A percentile compares a stretch with the other conserved stretches of the same genome.
Conservation (phyloP, 2,113 vertebrate genomes). For the Callithrix jacchus region DNA sequence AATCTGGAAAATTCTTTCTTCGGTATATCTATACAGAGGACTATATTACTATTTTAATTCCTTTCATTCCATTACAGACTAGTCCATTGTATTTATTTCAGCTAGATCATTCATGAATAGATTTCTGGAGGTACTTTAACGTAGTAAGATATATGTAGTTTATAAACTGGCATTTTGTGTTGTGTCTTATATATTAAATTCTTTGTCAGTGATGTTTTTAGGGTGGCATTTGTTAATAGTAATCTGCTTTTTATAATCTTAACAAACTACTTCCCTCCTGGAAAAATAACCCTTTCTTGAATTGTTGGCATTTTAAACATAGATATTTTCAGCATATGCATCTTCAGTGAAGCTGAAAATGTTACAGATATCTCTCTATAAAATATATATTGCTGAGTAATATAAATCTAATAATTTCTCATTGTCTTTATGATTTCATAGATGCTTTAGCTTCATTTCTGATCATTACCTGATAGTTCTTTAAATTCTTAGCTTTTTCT, state of each 20-base stretch:
- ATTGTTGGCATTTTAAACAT: constrained; percentile 19
- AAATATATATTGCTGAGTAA: background rate
- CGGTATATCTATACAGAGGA: background rate
- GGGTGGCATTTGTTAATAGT: background rate
- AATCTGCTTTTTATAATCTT: background rate
- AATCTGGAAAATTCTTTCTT: background rate
- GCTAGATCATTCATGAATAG: background rate
- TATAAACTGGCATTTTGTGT: background rate
- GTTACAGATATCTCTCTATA: background rate
- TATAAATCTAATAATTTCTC: constrained; percentile 11
- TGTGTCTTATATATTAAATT: background rate
- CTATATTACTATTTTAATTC: constrained; percentile 8
- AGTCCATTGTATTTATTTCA: constrained; percentile 15
- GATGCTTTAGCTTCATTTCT: background rate
- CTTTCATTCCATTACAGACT: constrained; percentile 28
- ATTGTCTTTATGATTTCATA: background rate
- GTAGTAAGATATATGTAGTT: constrained; percentile 17
- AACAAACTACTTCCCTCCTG: background rate
- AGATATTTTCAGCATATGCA: background rate
- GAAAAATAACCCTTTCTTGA: background rate
- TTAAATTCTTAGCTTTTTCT: constrained; percentile 15
- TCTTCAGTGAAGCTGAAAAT: constrained; percentile 35
- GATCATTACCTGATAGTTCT: background rate
- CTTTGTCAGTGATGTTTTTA: constrained; percentile 28
- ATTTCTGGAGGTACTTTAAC: background rate